These are phyloP conservation scores for Heteromormyrus szaboi DNA, from an alignment of 2,797 vertebrate genomes.

Conservation along the genomic window DNA sequence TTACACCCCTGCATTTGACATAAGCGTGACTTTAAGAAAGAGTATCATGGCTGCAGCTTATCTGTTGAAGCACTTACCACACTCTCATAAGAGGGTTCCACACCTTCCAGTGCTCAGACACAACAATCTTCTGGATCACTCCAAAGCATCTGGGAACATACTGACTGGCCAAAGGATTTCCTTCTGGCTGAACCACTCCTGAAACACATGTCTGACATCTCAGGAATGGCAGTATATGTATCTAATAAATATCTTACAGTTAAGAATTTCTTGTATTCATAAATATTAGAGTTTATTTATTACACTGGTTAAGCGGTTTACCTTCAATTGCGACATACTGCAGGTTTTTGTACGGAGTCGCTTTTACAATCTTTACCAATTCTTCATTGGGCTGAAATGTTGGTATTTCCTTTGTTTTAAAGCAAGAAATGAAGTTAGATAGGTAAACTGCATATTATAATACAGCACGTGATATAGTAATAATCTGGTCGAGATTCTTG, in stretches of 20 bases:
- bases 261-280: not conserved
- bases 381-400: constrained; percentile 57
- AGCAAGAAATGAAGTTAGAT: not conserved
- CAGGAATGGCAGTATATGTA: not conserved
- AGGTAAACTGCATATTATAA: not conserved
- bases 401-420: constrained; percentile 53
- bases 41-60: not conserved
- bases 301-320: constrained; percentile 25
- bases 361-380: constrained; percentile 48
- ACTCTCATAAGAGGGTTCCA: constrained; percentile 48
- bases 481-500: not conserved
- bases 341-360: constrained; percentile 46
- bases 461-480: not conserved
- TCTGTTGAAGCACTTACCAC: constrained; percentile 47
- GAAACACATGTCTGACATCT: constrained; percentile 2
- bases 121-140: constrained; percentile 56
- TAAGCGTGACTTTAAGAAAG: not conserved
- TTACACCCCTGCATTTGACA: not conserved
- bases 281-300: not conserved
- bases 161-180: constrained; percentile 56
- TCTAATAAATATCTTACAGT: not conserved
- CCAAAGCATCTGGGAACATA: constrained; percentile 56
- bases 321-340: constrained; percentile 68
- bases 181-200: constrained; percentile 59
- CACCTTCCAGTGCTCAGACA: constrained; percentile 55